Evolutionary conservation across 2,797 vertebrate genomes (phyloP).

Genomic region (Sebastes dallii): DNA sequence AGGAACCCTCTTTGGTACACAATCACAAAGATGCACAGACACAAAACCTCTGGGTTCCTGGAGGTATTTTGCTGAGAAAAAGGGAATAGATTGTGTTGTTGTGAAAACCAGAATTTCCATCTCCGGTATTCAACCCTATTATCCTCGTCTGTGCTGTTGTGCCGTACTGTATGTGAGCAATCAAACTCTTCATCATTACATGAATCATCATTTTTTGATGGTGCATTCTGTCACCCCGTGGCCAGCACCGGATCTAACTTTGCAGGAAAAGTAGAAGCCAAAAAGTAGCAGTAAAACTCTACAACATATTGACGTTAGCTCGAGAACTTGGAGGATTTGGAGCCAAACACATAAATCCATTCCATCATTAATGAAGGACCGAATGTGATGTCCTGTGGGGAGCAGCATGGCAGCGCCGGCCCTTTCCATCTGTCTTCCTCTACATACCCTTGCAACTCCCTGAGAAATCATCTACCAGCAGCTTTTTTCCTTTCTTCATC

Average conservation of each 20-base stretch:
- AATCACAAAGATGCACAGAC: neutral
- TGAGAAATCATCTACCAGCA: conserved; percentile 1
- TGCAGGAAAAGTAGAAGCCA: conserved; percentile 18
- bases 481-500: neutral
- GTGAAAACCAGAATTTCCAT: neutral
- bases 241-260: neutral
- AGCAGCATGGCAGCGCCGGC: conserved; percentile 29
- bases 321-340: conserved; percentile 37
- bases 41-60: neutral
- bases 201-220: neutral
- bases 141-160: neutral
- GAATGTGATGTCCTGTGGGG: conserved; percentile 54
- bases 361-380: conserved; percentile 58
- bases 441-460: conserved; percentile 26
- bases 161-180: neutral
- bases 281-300: conserved; percentile 36
- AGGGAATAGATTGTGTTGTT: neutral
- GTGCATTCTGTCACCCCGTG: neutral
- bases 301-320: conserved; percentile 24
- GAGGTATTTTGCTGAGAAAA: neutral
- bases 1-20: neutral
- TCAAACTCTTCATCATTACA: neutral
- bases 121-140: neutral
- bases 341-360: conserved; percentile 58
- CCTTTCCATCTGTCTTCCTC: conserved; percentile 43